Evolutionary conservation across 2,888 invertebrate species (phyloP).

Genomic region (Gymnoscelis rufifasciata): DNA sequence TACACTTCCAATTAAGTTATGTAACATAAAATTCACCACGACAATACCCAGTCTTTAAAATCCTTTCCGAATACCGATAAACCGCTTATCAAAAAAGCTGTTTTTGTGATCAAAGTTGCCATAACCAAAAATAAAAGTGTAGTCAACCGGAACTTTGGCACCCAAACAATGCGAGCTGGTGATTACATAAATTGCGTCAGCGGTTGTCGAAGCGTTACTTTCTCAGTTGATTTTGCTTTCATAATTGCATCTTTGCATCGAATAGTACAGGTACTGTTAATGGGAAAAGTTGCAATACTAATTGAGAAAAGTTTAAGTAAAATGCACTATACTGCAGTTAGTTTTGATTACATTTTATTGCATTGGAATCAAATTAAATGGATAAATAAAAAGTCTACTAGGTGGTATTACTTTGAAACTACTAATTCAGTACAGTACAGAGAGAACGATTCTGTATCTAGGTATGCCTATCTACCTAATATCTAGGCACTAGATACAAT

Average conservation of each 20-base stretch:
- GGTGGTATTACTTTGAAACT: too few relatives aligned
- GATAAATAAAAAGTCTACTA: too few relatives aligned
- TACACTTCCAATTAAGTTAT: too few relatives aligned
- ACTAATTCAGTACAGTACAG: too few relatives aligned
- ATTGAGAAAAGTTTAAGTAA: neutral
- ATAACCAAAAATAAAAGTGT: slow-evolving; percentile 3
- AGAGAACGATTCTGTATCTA: too few relatives aligned
- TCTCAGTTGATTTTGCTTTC: slow-evolving; percentile 46
- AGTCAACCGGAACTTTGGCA: slow-evolving; percentile 5
- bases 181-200: slow-evolving; percentile 13
- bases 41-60: neutral
- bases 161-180: slow-evolving; percentile 6
- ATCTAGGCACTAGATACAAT: too few relatives aligned
- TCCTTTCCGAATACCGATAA: neutral
- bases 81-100: neutral
- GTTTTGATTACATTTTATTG: too few relatives aligned
- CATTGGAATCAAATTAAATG: too few relatives aligned
- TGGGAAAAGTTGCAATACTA: neutral
- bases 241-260: slow-evolving; percentile 29
- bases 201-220: slow-evolving; percentile 35
- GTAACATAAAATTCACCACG: neutral
- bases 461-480: too few relatives aligned
- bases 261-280: slow-evolving; percentile 2
- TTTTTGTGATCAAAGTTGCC: neutral
- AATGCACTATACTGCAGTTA: too few relatives aligned